Conservation (phyloP, 2,113 vertebrate genomes). For the Eublepharis macularius region DNA sequence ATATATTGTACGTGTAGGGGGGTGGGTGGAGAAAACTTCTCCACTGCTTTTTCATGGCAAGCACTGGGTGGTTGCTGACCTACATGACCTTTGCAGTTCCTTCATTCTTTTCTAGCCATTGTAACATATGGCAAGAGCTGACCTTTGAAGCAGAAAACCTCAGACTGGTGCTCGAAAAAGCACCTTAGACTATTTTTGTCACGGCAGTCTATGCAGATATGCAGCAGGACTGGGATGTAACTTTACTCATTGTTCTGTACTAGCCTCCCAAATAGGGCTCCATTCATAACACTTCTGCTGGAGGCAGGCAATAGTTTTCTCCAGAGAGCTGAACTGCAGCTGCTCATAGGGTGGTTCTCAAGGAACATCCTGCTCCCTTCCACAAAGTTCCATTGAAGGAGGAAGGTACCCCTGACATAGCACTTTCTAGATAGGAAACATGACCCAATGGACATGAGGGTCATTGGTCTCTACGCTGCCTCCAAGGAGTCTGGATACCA, state of each 20-base stretch:
- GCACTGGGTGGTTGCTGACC: conserved; percentile 5
- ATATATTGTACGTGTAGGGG: background rate
- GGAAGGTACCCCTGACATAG: no score
- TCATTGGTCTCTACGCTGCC: no score
- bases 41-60: background rate
- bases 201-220: background rate
- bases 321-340: background rate
- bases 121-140: background rate
- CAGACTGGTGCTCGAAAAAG: background rate
- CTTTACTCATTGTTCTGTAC: background rate
- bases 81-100: background rate
- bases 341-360: no score
- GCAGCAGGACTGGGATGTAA: background rate
- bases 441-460: no score
- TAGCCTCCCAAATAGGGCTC: background rate
- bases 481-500: no score
- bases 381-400: no score
- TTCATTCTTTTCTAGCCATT: background rate
- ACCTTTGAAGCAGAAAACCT: background rate
- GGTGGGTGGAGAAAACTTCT: background rate
- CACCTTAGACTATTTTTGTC: background rate
- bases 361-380: no score
- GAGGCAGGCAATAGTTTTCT: background rate
- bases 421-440: no score
- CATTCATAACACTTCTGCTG: background rate